phyloP scores from a whole-genome alignment of 2,113 vertebrate genomes.

The Odobenus rosmarus region DNA sequence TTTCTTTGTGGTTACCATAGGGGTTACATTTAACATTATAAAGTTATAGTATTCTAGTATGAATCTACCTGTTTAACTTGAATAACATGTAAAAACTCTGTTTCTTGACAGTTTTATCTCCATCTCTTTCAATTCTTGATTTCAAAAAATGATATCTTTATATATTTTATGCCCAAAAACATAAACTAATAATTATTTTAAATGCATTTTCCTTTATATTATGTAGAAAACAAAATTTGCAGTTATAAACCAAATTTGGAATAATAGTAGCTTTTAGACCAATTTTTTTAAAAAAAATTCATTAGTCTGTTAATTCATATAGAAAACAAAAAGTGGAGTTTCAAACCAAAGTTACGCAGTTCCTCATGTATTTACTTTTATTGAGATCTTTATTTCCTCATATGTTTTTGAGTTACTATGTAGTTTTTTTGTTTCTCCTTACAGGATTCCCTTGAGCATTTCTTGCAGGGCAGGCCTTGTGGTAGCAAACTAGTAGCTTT shows the following conservation, averaged over 20 bases:
- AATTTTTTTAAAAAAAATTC: background rate
- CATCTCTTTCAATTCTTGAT: background rate
- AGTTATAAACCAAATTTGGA: background rate
- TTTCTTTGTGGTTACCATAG: background rate
- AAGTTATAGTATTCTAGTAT: background rate
- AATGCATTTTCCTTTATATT: background rate
- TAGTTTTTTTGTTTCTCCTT: background rate
- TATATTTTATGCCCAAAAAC: background rate
- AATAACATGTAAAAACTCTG: background rate
- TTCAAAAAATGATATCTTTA: background rate
- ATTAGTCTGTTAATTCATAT: background rate
- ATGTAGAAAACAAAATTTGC: background rate
- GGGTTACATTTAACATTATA: background rate
- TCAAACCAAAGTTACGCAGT: background rate
- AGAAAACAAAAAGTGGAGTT: background rate
- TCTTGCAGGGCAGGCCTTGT: background rate
- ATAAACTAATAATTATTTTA: background rate
- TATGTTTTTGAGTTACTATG: background rate
- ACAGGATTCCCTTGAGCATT: background rate
- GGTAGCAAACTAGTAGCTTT: background rate
- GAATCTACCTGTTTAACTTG: background rate
- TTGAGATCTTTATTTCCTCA: background rate
- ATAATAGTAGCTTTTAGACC: background rate
- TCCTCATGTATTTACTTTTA: background rate
- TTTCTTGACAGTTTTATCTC: background rate